Evolutionary conservation across 1,140 invertebrate genomes (phyloP), one percentile per base, ranked within the genome.

Genomic region (Megathymus violae): DNA sequence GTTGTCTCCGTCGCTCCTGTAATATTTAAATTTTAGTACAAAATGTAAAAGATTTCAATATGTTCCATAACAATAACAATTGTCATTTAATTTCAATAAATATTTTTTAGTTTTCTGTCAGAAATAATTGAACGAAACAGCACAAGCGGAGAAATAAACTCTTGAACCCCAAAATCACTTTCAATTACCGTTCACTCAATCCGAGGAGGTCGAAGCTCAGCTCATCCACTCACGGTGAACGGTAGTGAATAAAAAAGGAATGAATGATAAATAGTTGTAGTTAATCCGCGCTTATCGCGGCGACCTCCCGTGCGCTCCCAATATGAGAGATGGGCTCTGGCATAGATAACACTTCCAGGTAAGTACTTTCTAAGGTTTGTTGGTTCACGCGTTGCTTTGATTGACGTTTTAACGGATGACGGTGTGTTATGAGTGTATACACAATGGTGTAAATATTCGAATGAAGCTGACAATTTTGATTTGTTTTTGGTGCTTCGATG

Each of bases 201-300:
- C 64, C 73, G 40, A 58, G 69, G 76, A 74, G 76, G 71, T 76
- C 72, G 67, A 19, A 62, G 19, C n/a, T n/a, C n/a, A 22, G 52
- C 50, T 70, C 69, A 75, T 40, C 17, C 67, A 64, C 54, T 68
- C 74, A 64, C 17, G n/a, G n/a, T n/a, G 62, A 76, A 85, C 84
- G 75, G 82, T 87, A 87, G 82, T 87, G 71, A 78, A 87, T 74
- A 80, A 88, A 86, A 85, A 84, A 85, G 73, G 78, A 81, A 64
- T 74, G 71, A 75, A 87, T 89, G 87, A 89, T 89, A 88, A 89
- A 89, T 89, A 86, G 87, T 85, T 74, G 50, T 74, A 78, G 75
- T 85, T 89, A 89, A 89, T 89, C 85, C 86, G 69, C 67, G 74
- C 78, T 88, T 89, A 89, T 89, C 87, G n/a, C n/a, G n/a, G 80